Conservation (phyloP, 2,888 invertebrate genomes). For the Schizaphis graminum region DNA sequence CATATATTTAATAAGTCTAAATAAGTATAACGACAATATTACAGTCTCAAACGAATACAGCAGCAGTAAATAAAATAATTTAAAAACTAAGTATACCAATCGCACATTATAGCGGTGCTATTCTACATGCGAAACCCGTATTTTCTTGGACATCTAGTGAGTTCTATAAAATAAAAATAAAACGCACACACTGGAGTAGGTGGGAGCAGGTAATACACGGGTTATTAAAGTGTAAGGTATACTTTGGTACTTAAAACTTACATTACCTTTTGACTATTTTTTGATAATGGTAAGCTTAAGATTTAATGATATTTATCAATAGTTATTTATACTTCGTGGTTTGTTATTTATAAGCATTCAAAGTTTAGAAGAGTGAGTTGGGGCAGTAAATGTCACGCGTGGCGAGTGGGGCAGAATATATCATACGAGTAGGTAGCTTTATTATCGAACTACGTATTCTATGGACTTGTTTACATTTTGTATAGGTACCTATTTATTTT, state of each 20-base stretch:
- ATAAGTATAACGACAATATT: slow-evolving; percentile 49
- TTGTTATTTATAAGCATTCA: not conserved
- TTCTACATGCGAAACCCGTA: not conserved
- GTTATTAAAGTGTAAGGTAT: not conserved
- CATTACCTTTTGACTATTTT: not conserved
- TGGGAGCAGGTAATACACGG: not conserved
- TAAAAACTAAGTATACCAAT: not conserved
- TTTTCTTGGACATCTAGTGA: not conserved
- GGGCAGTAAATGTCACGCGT: not conserved
- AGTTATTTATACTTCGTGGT: not conserved
- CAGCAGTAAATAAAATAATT: not conserved
- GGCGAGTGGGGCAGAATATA: not conserved
- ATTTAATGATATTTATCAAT: not conserved
- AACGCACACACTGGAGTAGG: not conserved
- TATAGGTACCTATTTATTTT: not conserved
- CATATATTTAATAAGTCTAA: slow-evolving; percentile 20
- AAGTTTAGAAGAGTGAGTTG: not conserved
- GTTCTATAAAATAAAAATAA: not conserved
- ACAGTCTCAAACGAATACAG: slow-evolving; percentile 53
- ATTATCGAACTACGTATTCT: too few relatives aligned
- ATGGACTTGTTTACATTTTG: not conserved
- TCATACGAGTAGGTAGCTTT: not conserved
- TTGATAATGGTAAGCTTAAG: not conserved
- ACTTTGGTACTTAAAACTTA: not conserved
- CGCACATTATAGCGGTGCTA: not conserved